These are phyloP conservation scores for Heteropelma amictum DNA, from an alignment of 2,888 invertebrate species.

Conservation along the genomic window DNA sequence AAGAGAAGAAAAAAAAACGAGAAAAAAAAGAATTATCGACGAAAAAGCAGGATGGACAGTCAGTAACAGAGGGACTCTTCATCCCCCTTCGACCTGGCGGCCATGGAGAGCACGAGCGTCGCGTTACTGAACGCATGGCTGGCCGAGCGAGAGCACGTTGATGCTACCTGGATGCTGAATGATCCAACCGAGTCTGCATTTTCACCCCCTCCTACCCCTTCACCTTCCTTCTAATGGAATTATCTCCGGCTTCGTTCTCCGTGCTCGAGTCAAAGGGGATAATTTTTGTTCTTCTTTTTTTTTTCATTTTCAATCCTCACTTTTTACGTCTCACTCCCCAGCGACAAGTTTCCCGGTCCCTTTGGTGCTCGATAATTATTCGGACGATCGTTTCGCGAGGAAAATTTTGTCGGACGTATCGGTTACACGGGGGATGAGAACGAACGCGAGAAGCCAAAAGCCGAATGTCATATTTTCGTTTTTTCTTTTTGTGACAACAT, in stretches of 20 bases:
- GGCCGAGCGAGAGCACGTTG: slow-evolving; percentile 36
- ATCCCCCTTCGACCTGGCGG: slow-evolving; percentile 13
- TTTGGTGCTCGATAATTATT: slow-evolving; percentile 23
- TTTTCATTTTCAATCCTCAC: neutral
- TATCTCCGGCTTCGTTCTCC: slow-evolving; percentile 32
- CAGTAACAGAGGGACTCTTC: neutral
- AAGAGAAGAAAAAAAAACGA: neutral
- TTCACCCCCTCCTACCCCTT: neutral
- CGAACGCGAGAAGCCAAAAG: neutral
- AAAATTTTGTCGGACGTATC: slow-evolving; percentile 21
- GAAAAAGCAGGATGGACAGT: neutral
- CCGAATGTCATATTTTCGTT: neutral
- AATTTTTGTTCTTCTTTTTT: slow-evolving; percentile 24
- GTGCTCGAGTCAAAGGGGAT: slow-evolving; percentile 42
- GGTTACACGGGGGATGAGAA: no score
- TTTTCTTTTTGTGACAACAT: neutral
- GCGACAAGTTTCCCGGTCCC: neutral
- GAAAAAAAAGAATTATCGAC: slow-evolving; percentile 17
- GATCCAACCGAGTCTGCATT: slow-evolving; percentile 18
- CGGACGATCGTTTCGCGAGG: slow-evolving; percentile 21
- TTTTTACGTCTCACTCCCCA: slow-evolving; percentile 5
- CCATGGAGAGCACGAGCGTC: no score
- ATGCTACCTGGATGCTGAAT: slow-evolving; percentile 30
- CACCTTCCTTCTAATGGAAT: slow-evolving; percentile 24
- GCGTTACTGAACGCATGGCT: slow-evolving; percentile 30